Base-by-base conservation (phyloP, 1,140 invertebrate species). In the Ostrea edulis region DNA sequence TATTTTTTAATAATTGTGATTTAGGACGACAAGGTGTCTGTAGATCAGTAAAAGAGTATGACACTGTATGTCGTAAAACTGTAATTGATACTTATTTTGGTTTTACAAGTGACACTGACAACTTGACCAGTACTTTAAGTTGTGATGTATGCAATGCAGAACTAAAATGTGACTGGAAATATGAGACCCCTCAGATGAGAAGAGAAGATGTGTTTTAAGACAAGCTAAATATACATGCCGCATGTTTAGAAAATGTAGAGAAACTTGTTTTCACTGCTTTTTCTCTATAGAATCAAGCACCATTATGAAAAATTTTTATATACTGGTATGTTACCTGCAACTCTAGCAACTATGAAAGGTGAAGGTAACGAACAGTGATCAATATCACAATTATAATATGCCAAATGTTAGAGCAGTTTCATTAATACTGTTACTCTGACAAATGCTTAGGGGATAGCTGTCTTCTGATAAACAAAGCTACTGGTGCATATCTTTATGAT, bases 1-100 rank as follows among this genome's bases (percentile, higher is more conserved):
- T 85, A 68, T 85, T 85, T 17, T 85, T 29, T 25, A 68, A 85
- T 65, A 44, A 17, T 44, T 62, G 58, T 20, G 29, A 85, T 58
- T 84, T 84, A 55, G 17, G 52, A 52, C 14, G 83, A 11, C 51
- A 29, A 29, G 25, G n/a, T 55, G 53, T 55, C 11, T n/a, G 7
- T 55, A n/a, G 8, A 25, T 52, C 22, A 14, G 52, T 84, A 0
- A 84, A 84, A 55, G 54, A 53, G 4, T 84, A 82, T 53, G 51
- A 53, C 35, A 55, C 14, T 17, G 44, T n/a, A 53, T 84, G 83
- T 58, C 35, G 2, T 20, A 84, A 29, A 55, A 55, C 83, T 55
- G 52, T 84, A 25, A 55, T 84, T 14, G 14, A 44, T 22, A 25
- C 35, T 12, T 84, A 84, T 53, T 84, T 84, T 55, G 53, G 54